These are phyloP conservation scores for Cabera pusaria DNA, from an alignment of 2,888 invertebrate species.

Conservation along the genomic window DNA sequence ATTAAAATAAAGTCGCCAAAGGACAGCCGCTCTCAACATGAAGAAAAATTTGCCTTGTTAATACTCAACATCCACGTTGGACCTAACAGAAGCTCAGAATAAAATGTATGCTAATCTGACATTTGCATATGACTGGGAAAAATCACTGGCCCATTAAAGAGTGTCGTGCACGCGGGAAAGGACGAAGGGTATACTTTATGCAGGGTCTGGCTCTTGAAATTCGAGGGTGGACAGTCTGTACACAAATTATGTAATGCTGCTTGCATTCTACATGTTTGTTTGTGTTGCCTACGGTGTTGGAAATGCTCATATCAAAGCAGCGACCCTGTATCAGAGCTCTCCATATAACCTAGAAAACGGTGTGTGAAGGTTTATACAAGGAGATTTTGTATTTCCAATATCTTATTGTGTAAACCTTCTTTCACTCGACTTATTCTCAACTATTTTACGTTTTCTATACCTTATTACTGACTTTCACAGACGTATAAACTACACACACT, in stretches of 20 bases:
- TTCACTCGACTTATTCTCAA: too few species aligned
- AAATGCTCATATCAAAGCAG: too few species aligned
- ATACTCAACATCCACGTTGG: conserved; percentile 50
- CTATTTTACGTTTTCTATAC: too few species aligned
- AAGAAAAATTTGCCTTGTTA: conserved; percentile 51
- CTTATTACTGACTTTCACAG: too few species aligned
- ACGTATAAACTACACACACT: conserved; percentile 1
- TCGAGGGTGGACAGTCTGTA: background rate
- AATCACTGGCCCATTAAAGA: conserved; percentile 72
- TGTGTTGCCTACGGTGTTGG: too few species aligned
- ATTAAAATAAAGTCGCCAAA: conserved; percentile 19
- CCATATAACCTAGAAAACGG: too few species aligned
- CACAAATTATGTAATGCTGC: too few species aligned
- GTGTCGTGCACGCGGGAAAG: conserved; percentile 55
- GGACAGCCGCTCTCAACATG: conserved; percentile 19
- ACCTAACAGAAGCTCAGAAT: conserved; percentile 48
- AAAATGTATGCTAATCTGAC: conserved; percentile 70
- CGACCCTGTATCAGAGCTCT: too few species aligned
- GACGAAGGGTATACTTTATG: conserved; percentile 37
- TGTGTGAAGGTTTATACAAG: too few species aligned
- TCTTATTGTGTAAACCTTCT: too few species aligned
- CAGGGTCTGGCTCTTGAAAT: conserved; percentile 4
- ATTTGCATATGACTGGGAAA: conserved; percentile 75
- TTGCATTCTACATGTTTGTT: too few species aligned
- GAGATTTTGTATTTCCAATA: too few species aligned